A percentile compares a stretch with the other conserved stretches of the same genome.
These are phyloP conservation scores for Vireo altiloquus DNA, from an alignment of 2,113 vertebrate species.

Conservation along the genomic window DNA sequence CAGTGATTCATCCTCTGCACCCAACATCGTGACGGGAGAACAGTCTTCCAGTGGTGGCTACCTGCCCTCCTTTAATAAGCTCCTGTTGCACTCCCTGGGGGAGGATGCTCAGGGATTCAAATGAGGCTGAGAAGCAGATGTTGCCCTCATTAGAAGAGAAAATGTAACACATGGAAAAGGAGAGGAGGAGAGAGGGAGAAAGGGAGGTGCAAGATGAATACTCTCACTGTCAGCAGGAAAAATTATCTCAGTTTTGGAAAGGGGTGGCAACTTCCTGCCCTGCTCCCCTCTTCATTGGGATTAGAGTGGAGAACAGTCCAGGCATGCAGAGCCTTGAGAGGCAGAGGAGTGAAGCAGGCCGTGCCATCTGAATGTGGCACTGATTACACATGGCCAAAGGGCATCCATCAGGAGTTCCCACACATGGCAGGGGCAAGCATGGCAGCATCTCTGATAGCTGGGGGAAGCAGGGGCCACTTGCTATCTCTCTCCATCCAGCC, in stretches of 20 bases:
- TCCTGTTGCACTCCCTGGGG: not conserved
- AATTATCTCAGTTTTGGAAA: not conserved
- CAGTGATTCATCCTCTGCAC: not conserved
- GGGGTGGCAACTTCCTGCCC: not conserved
- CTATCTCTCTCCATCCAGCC: not conserved
- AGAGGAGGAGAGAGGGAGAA: not conserved
- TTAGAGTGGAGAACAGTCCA: not conserved
- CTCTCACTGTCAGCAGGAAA: not conserved
- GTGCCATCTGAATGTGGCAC: accelerated
- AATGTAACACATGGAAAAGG: not conserved
- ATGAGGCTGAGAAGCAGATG: not conserved
- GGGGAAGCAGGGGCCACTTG: not conserved
- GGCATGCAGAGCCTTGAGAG: not conserved
- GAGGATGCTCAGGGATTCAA: not conserved
- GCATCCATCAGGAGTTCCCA: not conserved
- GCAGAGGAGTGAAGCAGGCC: not conserved
- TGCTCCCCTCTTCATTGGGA: not conserved
- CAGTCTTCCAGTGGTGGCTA: not conserved
- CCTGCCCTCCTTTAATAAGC: not conserved
- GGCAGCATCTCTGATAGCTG: not conserved
- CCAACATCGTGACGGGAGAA: not conserved
- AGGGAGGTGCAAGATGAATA: not conserved
- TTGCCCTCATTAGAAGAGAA: slow-evolving; percentile 37
- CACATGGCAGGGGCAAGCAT: accelerated
- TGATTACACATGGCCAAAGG: not conserved